These are phyloP conservation scores for Sparus aurata DNA, from an alignment of 2,797 vertebrate species.

Conservation along the genomic window DNA sequence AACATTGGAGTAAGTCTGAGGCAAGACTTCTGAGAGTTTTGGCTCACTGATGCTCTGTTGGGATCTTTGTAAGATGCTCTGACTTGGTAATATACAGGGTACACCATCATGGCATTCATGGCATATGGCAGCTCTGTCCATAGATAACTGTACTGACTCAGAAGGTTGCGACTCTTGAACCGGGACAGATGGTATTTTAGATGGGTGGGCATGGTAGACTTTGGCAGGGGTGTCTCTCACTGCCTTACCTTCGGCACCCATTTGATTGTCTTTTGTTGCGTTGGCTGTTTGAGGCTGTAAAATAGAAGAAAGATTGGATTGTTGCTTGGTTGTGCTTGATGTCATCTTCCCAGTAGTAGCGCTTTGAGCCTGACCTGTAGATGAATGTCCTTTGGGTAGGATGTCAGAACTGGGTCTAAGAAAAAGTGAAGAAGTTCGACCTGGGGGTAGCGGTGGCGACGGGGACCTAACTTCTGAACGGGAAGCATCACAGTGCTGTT, in stretches of 20 bases:
- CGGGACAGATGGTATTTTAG: slow-evolving; percentile 60
- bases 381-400: slow-evolving; percentile 70
- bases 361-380: slow-evolving; percentile 59
- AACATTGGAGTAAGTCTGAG: slow-evolving; percentile 68
- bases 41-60: slow-evolving; percentile 83
- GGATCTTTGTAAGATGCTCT: slow-evolving; percentile 72
- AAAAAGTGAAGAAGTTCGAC: slow-evolving; percentile 89
- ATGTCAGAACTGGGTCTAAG: slow-evolving; percentile 81
- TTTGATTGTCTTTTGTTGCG: slow-evolving; percentile 67
- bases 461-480: slow-evolving; percentile 75
- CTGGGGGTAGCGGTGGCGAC: slow-evolving; percentile 86
- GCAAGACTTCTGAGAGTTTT: slow-evolving; percentile 83
- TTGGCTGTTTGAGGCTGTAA: slow-evolving; percentile 75
- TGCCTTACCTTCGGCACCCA: slow-evolving; percentile 61
- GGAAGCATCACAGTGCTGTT: slow-evolving; percentile 74
- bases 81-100: slow-evolving; percentile 72
- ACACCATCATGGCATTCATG: slow-evolving; percentile 60
- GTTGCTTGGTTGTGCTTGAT: slow-evolving; percentile 59
- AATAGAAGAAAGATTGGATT: slow-evolving; percentile 56
- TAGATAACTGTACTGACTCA: slow-evolving; percentile 52
- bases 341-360: slow-evolving; percentile 71
- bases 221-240: slow-evolving; percentile 78
- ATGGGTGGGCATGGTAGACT: slow-evolving; percentile 70
- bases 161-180: slow-evolving; percentile 65
- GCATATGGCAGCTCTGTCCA: slow-evolving; percentile 55